Conservation (phyloP, 2,797 vertebrate genomes). For the Argya squamiceps region DNA sequence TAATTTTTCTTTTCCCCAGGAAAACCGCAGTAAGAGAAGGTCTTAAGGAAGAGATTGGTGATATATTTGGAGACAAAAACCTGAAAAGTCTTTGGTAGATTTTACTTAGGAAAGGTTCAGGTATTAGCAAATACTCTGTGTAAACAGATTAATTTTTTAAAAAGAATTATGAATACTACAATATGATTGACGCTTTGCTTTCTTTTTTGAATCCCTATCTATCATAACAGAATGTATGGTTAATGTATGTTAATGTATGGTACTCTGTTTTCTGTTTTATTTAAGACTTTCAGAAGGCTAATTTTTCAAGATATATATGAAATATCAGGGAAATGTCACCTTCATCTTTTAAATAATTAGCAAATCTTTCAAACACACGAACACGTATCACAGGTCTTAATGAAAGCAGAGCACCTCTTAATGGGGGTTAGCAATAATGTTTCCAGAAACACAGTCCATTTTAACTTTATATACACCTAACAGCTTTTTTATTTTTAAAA, state of each 20-base stretch:
- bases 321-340: conserved; percentile 16
- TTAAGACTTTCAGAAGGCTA: background rate
- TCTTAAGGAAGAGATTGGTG: background rate
- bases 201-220: background rate
- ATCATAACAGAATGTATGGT: background rate
- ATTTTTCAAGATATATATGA: background rate
- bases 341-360: conserved; percentile 3
- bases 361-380: background rate
- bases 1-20: background rate
- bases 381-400: background rate
- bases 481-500: background rate
- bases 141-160: background rate
- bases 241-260: too few species aligned
- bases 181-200: background rate
- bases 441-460: background rate
- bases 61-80: background rate
- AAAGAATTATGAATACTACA: background rate
- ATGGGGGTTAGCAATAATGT: background rate
- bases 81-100: background rate
- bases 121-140: background rate
- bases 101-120: background rate
- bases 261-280: background rate
- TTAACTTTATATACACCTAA: background rate
- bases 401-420: background rate
- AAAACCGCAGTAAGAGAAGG: background rate